Percentiles rank a stretch among this genome's conserved stretches.
Conservation (phyloP, 2,888 invertebrate genomes). For the Gari tellinella region DNA sequence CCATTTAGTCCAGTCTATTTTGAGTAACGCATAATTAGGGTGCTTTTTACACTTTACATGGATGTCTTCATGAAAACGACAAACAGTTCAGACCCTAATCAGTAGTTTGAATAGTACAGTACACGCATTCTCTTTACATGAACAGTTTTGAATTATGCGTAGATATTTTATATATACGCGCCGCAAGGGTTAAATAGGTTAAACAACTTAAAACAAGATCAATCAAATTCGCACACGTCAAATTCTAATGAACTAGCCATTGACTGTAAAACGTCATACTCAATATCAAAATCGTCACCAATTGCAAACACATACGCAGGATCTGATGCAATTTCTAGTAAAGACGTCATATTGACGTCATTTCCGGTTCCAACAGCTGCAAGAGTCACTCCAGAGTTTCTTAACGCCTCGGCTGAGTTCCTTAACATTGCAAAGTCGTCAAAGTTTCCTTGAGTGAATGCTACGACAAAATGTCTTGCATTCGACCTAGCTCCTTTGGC, state of each 20-base stretch:
- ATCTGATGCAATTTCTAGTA: conserved; percentile 12
- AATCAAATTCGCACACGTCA: conserved; percentile 24
- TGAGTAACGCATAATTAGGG: too few species aligned
- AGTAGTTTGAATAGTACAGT: too few species aligned
- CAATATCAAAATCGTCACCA: neutral
- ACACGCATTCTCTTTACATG: too few species aligned
- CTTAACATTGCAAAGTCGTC: neutral
- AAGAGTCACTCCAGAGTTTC: conserved; percentile 5
- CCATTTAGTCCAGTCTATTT: too few species aligned
- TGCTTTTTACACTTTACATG: too few species aligned
- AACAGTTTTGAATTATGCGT: too few species aligned
- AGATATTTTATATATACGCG: too few species aligned
- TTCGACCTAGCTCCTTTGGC: conserved; percentile 7
- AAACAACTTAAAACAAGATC: too few species aligned
- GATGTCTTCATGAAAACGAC: too few species aligned
- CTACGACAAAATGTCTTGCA: conserved; percentile 8
- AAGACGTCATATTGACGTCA: conserved; percentile 3
- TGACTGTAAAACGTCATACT: conserved; percentile 2
- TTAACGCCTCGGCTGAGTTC: neutral
- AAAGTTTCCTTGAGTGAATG: conserved; percentile 3
- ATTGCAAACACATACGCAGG: conserved; percentile 8
- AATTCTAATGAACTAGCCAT: conserved; percentile 7
- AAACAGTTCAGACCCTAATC: too few species aligned
- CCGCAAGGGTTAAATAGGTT: too few species aligned
- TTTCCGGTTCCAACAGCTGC: conserved; percentile 4